Percentiles rank a stretch among this genome's conserved stretches.
Conservation (phyloP, 2,888 invertebrate genomes). For the Colletes collaris region DNA sequence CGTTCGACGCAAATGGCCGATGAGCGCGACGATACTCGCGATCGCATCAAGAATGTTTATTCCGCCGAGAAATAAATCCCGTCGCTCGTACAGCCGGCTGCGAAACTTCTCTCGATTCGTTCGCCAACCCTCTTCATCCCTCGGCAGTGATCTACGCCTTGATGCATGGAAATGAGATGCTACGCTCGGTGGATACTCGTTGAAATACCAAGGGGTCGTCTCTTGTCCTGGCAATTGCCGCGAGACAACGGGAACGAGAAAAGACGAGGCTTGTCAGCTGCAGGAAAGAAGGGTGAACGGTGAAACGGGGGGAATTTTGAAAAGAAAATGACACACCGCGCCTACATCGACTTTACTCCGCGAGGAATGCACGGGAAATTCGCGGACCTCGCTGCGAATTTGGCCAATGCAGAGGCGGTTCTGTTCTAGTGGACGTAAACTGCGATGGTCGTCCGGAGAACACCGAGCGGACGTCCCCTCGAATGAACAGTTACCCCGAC, state of each 20-base stretch:
- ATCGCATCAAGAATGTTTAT: too few relatives aligned
- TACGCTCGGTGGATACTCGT: constrained; percentile 55
- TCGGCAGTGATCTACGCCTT: constrained; percentile 67
- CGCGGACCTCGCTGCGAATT: constrained; percentile 5
- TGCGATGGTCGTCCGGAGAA: constrained; percentile 1
- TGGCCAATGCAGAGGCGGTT: constrained; percentile 15
- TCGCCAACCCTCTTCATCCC: constrained; percentile 18
- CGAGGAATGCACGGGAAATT: constrained; percentile 60
- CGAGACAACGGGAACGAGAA: constrained; percentile 40
- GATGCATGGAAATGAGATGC: constrained; percentile 74
- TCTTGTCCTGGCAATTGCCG: constrained; percentile 30
- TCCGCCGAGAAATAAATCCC: too few relatives aligned
- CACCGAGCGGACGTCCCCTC: constrained; percentile 14
- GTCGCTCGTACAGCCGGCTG: too few relatives aligned
- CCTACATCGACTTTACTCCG: constrained; percentile 10
- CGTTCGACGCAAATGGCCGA: too few relatives aligned
- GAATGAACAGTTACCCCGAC: constrained; percentile 36
- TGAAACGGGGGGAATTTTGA: constrained; percentile 42
- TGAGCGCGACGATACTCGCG: too few relatives aligned
- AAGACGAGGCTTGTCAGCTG: constrained; percentile 12
- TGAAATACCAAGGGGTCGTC: constrained; percentile 55
- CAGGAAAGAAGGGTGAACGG: constrained; percentile 25
- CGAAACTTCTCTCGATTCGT: constrained; percentile 12
- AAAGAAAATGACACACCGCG: constrained; percentile 50
- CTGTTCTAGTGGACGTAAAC: constrained; percentile 14